These are phyloP conservation scores for Heterocephalus glaber DNA, from an alignment of 2,113 vertebrate genomes.

Conservation along the genomic window DNA sequence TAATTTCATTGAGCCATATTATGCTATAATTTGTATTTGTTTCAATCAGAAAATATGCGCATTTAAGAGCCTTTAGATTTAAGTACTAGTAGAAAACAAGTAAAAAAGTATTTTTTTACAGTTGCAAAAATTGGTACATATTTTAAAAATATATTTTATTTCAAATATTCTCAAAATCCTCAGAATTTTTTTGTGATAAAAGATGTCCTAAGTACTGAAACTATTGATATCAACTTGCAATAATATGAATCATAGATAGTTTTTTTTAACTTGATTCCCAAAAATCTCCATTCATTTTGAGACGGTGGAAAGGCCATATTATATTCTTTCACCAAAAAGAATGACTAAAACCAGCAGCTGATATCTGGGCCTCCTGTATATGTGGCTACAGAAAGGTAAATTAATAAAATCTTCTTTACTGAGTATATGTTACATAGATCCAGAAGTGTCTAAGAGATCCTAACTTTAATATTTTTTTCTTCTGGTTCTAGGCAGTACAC, in stretches of 20 bases:
- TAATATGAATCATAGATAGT: not conserved
- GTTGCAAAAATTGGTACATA: not conserved
- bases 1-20: not conserved
- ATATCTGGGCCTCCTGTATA: not conserved
- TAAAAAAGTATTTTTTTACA: not conserved
- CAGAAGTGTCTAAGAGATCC: not conserved
- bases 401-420: not conserved
- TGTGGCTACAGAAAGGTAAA: not conserved
- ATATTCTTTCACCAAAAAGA: not conserved
- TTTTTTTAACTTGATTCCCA: constrained; percentile 1
- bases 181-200: not conserved
- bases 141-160: not conserved
- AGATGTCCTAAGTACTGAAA: not conserved
- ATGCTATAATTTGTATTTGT: constrained; percentile 23
- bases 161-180: not conserved
- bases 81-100: not conserved
- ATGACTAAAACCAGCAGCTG: not conserved
- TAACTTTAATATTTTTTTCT: not conserved
- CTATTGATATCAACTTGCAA: accelerated
- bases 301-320: not conserved
- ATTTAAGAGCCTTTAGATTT: not conserved
- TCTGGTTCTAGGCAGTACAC: not conserved
- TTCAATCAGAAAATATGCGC: not conserved
- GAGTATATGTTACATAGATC: not conserved
- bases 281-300: not conserved